A percentile compares a stretch with the other conserved stretches of the same genome.
phyloP scores from a whole-genome alignment of 2,113 vertebrate species.

The Barnardius zonarius region DNA sequence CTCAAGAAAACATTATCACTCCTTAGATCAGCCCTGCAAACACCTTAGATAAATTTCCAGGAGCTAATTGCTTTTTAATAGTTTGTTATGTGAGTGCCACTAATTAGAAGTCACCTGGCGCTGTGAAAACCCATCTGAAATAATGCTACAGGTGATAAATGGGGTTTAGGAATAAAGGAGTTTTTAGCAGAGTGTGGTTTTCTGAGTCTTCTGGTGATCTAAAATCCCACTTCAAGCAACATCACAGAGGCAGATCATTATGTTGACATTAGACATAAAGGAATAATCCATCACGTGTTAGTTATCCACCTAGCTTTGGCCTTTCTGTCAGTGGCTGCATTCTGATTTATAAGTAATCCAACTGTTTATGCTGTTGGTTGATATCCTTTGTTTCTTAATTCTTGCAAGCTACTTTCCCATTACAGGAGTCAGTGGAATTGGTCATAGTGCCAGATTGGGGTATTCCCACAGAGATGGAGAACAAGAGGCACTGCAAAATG shows the following conservation, averaged over 20 bases:
- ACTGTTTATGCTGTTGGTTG: neutral
- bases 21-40: neutral
- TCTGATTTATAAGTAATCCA: neutral
- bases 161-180: neutral
- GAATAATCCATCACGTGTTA: neutral
- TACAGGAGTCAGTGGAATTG: neutral
- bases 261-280: neutral
- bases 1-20: neutral
- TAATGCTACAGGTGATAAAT: conserved; percentile 20
- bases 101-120: neutral
- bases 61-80: conserved; percentile 47
- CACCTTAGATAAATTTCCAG: neutral
- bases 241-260: neutral
- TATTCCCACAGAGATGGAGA: neutral
- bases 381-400: neutral
- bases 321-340: neutral
- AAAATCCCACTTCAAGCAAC: neutral
- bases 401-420: neutral
- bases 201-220: neutral
- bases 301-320: neutral
- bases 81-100: neutral
- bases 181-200: neutral
- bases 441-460: neutral
- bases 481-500: neutral
- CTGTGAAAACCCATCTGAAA: neutral